A percentile compares a stretch with the other conserved stretches of the same genome.
Conservation (phyloP, 2,797 vertebrate species). For the Eupleurogrammus muticus region DNA sequence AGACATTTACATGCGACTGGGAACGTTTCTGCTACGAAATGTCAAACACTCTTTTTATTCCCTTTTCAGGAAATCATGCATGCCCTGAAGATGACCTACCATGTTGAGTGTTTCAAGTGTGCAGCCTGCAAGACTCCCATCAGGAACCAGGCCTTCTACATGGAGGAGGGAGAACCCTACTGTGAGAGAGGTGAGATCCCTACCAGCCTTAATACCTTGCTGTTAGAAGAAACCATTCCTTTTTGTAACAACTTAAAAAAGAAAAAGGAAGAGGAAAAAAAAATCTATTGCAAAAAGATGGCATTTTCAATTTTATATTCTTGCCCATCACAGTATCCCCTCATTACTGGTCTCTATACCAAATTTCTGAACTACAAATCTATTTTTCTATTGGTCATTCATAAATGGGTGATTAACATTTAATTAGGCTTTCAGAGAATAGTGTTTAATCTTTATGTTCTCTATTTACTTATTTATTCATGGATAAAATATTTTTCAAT, state of each 20-base stretch:
- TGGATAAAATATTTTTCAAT: too few relatives aligned
- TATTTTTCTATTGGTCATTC: too few relatives aligned
- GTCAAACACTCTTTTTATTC: conserved; percentile 5
- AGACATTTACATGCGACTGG: too few relatives aligned
- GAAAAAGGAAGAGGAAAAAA: background rate
- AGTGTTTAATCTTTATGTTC: too few relatives aligned
- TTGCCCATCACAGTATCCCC: background rate
- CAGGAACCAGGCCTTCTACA: conserved; percentile 97
- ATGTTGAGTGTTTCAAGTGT: conserved; percentile 95
- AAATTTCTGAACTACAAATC: background rate
- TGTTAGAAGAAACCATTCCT: background rate
- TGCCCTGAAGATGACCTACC: conserved; percentile 99
- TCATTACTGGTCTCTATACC: background rate
- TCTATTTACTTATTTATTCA: too few relatives aligned
- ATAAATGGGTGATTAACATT: too few relatives aligned
- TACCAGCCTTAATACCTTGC: background rate
- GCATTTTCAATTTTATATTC: background rate
- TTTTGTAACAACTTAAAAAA: background rate
- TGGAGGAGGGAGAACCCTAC: conserved; percentile 98
- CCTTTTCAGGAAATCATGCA: conserved; percentile 96
- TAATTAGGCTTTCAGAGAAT: too few relatives aligned
- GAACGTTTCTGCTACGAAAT: background rate
- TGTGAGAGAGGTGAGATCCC: conserved; percentile 92
- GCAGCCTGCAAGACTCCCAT: conserved; percentile 94
- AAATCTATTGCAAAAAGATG: background rate